Percentiles rank a stretch among this genome's conserved stretches.
Evolutionary conservation across 2,888 invertebrate genomes (phyloP).

Genomic region (Sphinx pinastri): DNA sequence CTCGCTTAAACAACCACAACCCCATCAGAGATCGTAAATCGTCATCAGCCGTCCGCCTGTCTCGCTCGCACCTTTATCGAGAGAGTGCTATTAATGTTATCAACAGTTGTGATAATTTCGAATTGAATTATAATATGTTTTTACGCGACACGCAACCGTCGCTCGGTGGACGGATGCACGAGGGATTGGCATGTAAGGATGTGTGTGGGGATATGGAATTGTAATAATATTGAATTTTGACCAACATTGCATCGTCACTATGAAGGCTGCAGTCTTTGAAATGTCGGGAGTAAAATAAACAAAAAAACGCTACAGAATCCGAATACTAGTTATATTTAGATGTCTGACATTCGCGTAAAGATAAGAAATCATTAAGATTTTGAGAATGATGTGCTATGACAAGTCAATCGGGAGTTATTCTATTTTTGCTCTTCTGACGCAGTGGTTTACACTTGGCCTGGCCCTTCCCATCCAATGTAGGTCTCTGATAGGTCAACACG

Average conservation of each 20-base stretch:
- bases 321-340: too few relatives aligned
- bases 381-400: background rate
- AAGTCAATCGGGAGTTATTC: too few relatives aligned
- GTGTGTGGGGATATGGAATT: background rate
- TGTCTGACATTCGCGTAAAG: too few relatives aligned
- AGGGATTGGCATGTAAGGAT: background rate
- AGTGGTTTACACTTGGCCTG: too few relatives aligned
- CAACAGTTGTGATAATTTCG: constrained; percentile 21
- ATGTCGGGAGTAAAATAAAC: too few relatives aligned
- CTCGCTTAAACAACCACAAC: too few relatives aligned
- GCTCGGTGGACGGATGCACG: background rate
- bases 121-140: constrained; percentile 18
- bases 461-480: too few relatives aligned
- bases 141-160: constrained; percentile 14
- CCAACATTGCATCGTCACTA: too few relatives aligned
- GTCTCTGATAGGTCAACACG: too few relatives aligned
- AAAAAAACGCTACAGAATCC: too few relatives aligned
- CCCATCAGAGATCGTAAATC: background rate
- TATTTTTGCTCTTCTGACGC: too few relatives aligned
- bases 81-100: constrained; percentile 18
- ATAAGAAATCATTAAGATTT: background rate
- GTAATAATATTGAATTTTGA: background rate
- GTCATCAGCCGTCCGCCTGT: constrained; percentile 6
- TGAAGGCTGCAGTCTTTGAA: too few relatives aligned
- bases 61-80: background rate